These are phyloP conservation scores for Cheilosia scutellata DNA, from an alignment of 2,888 invertebrate genomes.

Conservation along the genomic window DNA sequence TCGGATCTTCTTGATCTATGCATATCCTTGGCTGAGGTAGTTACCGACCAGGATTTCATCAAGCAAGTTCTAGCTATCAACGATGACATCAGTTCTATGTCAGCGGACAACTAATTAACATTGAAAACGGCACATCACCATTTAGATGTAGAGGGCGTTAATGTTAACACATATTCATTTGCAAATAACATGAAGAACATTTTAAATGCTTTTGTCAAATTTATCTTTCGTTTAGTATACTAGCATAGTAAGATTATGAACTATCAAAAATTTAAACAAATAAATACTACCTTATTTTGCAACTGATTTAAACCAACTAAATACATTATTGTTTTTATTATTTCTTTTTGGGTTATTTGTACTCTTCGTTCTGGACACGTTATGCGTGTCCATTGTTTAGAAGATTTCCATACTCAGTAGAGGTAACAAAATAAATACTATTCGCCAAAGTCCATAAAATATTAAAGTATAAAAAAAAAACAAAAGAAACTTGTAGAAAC, in stretches of 20 bases:
- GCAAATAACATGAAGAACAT: constrained; percentile 67
- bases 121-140: constrained; percentile 68
- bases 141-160: constrained; percentile 59
- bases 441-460: constrained; percentile 61
- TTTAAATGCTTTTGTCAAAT: constrained; percentile 71
- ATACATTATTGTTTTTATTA: constrained; percentile 20
- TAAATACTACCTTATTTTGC: constrained; percentile 16
- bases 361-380: constrained; percentile 25
- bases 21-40: constrained; percentile 87
- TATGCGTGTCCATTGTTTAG: not conserved
- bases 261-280: constrained; percentile 18
- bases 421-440: constrained; percentile 38
- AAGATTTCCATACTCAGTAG: constrained; percentile 48
- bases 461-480: constrained; percentile 25
- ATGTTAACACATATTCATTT: constrained; percentile 63
- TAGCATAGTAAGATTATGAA: constrained; percentile 38
- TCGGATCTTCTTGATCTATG: constrained; percentile 88
- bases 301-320: constrained; percentile 13
- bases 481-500: constrained; percentile 18
- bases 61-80: constrained; percentile 92
- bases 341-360: constrained; percentile 21
- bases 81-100: constrained; percentile 91
- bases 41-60: constrained; percentile 90
- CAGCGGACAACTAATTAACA: constrained; percentile 88
- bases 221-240: constrained; percentile 70